A percentile compares a stretch with the other conserved stretches of the same genome.
Conservation (phyloP, 2,797 vertebrate genomes). For the Glossophaga mutica region DNA sequence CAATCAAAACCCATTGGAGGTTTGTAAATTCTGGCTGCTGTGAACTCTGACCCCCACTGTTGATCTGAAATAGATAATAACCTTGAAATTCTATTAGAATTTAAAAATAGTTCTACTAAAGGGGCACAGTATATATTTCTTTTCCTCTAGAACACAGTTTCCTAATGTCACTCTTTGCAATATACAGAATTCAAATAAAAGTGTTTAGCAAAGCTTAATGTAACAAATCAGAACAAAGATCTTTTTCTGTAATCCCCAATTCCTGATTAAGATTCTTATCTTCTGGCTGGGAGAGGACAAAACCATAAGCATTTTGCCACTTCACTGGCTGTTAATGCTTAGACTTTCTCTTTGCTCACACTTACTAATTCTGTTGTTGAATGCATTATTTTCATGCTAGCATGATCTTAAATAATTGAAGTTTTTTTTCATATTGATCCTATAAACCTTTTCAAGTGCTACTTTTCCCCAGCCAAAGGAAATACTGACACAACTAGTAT, state of each 20-base stretch:
- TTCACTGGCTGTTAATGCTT: constrained; percentile 43
- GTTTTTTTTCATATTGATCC: constrained; percentile 52
- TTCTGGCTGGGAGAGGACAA: background rate
- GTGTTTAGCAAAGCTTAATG: constrained; percentile 69
- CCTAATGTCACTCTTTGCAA: constrained; percentile 77
- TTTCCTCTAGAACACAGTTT: constrained; percentile 75
- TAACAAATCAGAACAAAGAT: constrained; percentile 67
- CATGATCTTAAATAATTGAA: constrained; percentile 29
- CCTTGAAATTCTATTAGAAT: constrained; percentile 97
- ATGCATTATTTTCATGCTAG: constrained; percentile 55
- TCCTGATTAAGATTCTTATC: constrained; percentile 48
- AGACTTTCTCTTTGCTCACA: constrained; percentile 46
- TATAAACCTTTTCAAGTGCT: constrained; percentile 40
- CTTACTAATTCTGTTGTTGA: constrained; percentile 62
- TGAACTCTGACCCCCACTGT: constrained; percentile 94
- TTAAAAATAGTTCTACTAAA: constrained; percentile 91
- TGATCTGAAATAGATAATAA: constrained; percentile 95
- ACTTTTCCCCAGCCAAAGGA: constrained; percentile 51
- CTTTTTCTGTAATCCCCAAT: constrained; percentile 54
- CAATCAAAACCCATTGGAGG: constrained; percentile 95
- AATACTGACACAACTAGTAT: constrained; percentile 64
- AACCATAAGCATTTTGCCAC: constrained; percentile 6
- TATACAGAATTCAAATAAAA: constrained; percentile 69
- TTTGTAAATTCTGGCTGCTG: constrained; percentile 90
- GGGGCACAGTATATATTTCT: constrained; percentile 81